A percentile compares a stretch with the other conserved stretches of the same genome.
These are phyloP conservation scores for Tetragnatha versicolor DNA, from an alignment of 1,140 invertebrate species.

Conservation along the genomic window DNA sequence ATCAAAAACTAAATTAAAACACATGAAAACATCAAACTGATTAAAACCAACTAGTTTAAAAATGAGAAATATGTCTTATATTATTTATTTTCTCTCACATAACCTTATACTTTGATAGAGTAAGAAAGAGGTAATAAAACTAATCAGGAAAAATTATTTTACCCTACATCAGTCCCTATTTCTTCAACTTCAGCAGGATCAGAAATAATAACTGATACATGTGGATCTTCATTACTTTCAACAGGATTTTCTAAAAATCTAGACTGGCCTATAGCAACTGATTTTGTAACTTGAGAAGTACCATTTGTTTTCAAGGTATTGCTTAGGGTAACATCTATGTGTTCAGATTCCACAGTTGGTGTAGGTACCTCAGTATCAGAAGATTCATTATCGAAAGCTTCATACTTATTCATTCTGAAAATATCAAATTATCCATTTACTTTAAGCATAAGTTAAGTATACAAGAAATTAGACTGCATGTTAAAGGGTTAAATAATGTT, in stretches of 20 bases:
- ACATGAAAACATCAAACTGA: neutral
- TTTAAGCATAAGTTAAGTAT: neutral
- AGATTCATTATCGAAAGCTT: constrained; percentile 42
- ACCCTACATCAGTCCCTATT: constrained; percentile 16
- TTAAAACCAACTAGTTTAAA: neutral
- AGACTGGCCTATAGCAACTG: constrained; percentile 34
- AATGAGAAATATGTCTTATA: neutral
- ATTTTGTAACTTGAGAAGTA: neutral
- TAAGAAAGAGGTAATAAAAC: neutral
- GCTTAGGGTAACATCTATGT: constrained; percentile 23
- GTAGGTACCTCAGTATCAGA: neutral
- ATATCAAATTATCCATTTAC: neutral
- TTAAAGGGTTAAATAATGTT: too few species aligned
- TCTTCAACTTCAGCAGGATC: constrained; percentile 38
- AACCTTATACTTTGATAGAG: neutral
- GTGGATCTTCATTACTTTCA: constrained; percentile 4
- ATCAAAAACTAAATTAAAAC: neutral
- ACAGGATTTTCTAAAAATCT: constrained; percentile 32
- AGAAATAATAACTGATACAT: neutral
- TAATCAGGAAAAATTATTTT: neutral
- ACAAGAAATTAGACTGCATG: neutral
- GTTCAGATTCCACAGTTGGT: constrained; percentile 11
- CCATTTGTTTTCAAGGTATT: constrained; percentile 2
- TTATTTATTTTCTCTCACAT: too few species aligned
- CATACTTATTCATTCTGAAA: constrained; percentile 42